Evolutionary conservation across 2,797 vertebrate species (phyloP), one percentile per base, ranked within the genome.

Genomic region (Prionace glauca): DNA sequence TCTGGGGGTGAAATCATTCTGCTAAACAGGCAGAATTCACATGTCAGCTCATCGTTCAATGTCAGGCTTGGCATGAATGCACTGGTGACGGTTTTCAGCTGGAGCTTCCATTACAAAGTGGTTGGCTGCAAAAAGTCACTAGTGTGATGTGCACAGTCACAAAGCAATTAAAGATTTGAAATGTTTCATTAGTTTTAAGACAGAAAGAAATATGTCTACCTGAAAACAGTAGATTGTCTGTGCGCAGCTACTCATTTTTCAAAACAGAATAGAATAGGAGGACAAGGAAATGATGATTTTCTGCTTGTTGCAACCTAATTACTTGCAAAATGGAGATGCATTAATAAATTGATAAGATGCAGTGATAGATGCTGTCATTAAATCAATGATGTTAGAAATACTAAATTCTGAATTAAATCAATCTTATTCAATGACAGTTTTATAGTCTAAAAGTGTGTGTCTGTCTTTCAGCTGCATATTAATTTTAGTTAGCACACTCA

Each of bases 361-460:
- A 95, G 71, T 95, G 93, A 95, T 95, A 95, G n/a, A 95, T 77
- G 45, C 93, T 74, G 93, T 95, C 93, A 95, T 95, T 95, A 95
- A 95, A 95, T 95, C 93, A 95, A 95, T 77, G 71, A 77, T 32
- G 93, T 77, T 60, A 60, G 93, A 77, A 95, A 95, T 95, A 95
- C 71, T 95, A 95, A 95, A 77, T 41, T 56, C 24, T 50, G 45
- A 95, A 77, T 95, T 77, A 95, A 77, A 95, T 77, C 72, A 74
- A 72, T 95, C 71, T 77, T 77, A 72, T 74, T 77, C 29, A 56
- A 95, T 77, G 93, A 74, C 93, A 95, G 24, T 77, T 95, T 56
- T 95, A 74, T 60, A 56, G 29, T 74, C 32, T 10, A 95, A 95
- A 77, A 32, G 41, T 74, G 56, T 74, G 71, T 77, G 69, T 29